Base-by-base conservation (phyloP, 2,797 vertebrate species). In the Astyanax mexicanus region DNA sequence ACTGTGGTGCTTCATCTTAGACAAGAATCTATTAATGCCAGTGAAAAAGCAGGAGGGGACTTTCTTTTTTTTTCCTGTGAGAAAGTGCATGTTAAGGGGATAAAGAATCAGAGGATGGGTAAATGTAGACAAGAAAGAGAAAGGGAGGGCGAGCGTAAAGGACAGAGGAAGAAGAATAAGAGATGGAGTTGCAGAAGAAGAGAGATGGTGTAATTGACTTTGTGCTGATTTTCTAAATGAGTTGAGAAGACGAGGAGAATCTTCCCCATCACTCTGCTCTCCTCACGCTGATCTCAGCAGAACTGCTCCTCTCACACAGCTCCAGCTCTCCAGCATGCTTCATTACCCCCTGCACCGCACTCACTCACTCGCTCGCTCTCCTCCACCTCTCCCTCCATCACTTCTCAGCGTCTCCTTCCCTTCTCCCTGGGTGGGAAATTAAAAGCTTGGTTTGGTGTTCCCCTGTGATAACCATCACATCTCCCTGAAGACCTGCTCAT, bases 281-380 rank as follows among this genome's bases (percentile, higher is more conserved):
- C 61, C 68, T 57, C 37, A 38, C 5, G 40, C 67, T 82, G 72
- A 80, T 72, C 60, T 74, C 67, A 69, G 66, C 78, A 35, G 62
- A 72, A 60, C 37, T 13, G 5, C 25, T 67, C n/a, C 57, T 80
- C 67, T 70, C 52, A 64, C 72, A 68, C 10, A 35, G 55, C 69
- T 60, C 42, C 25, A 47, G 52, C 23, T 55, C 69, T 60, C 42
- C 25, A 47, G 52, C 23, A 37, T 17, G 49, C 67, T 64, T 45
- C 68, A 72, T 75, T 72, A 47, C 23, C 52, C 29, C 19, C 19
- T 19, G 8, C 64, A 52, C 72, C 21, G 32, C 45, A 40, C 37
- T 38, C 66, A 67, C 71, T 72, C 58, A 70, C 37, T 15, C 45
- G 40, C 37, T 38, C 66, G 67, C 71, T 72, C 58, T 70, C 37